These are phyloP conservation scores for Vireo altiloquus DNA, from an alignment of 2,113 vertebrate species.

Conservation along the genomic window DNA sequence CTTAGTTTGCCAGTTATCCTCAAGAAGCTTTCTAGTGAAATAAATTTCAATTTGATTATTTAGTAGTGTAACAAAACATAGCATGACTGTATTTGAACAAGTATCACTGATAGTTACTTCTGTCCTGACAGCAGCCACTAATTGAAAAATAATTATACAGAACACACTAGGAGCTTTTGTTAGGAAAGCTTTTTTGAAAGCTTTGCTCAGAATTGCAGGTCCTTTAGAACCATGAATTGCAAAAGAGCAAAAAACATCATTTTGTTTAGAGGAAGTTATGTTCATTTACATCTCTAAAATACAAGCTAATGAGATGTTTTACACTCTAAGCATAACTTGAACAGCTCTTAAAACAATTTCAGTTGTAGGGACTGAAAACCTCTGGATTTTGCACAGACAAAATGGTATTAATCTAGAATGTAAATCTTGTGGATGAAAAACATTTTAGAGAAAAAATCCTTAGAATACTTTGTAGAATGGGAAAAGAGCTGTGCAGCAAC, in stretches of 20 bases:
- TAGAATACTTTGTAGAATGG: background rate
- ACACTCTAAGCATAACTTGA: background rate
- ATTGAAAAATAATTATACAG: constrained; percentile 4
- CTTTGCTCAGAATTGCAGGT: background rate
- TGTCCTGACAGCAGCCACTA: background rate
- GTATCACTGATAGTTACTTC: background rate
- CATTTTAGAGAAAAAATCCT: background rate
- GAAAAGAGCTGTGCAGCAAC: background rate
- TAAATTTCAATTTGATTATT: background rate
- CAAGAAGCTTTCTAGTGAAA: background rate
- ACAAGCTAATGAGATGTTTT: background rate
- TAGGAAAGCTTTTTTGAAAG: background rate
- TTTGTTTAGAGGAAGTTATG: background rate
- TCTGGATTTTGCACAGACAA: background rate
- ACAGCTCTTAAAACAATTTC: background rate
- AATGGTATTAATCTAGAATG: background rate
- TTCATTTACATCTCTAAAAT: background rate
- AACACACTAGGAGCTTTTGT: background rate
- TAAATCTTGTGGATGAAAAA: background rate
- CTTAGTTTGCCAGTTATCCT: background rate
- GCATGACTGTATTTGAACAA: background rate
- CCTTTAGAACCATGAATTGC: background rate
- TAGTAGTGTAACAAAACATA: background rate
- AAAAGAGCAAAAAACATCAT: background rate
- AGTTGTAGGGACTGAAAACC: background rate